Evolutionary conservation across 2,888 invertebrate genomes (phyloP).

Genomic region (Nymphalis urticae): DNA sequence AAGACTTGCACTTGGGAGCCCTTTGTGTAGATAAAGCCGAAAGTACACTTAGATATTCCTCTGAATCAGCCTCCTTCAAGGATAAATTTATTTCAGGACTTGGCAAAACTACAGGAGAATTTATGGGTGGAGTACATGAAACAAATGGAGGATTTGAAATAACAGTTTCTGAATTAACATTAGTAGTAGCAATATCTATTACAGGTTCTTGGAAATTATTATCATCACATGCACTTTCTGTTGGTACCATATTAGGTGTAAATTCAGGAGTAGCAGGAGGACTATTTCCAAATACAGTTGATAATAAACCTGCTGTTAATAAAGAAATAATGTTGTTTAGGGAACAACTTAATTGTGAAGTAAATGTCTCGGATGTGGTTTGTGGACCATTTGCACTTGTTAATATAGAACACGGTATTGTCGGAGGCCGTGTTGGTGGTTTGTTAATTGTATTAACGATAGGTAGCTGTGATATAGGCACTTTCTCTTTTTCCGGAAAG

Average conservation of each 20-base stretch:
- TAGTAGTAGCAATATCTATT: too few species aligned
- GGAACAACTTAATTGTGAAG: conserved; percentile 7
- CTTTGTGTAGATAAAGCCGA: neutral
- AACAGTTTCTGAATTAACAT: neutral
- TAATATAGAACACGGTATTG: neutral
- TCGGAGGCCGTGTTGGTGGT: neutral
- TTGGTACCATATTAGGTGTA: neutral
- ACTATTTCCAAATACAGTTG: neutral
- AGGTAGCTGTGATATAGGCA: conserved; percentile 2
- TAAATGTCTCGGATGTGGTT: neutral
- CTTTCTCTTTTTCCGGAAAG: neutral
- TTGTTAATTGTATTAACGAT: conserved; percentile 1
- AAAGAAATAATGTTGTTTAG: conserved; percentile 19
- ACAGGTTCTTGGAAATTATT: conserved; percentile 2
- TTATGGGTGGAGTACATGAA: conserved; percentile 8
- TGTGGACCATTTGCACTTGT: neutral
- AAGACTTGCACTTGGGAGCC: conserved; percentile 10
- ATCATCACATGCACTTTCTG: neutral
- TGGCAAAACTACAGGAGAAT: conserved; percentile 18
- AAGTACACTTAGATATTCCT: neutral
- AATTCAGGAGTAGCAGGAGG: neutral
- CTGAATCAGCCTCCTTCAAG: neutral
- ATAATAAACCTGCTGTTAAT: conserved; percentile 11
- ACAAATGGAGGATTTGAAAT: conserved; percentile 17
- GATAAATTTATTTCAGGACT: conserved; percentile 10